These are phyloP conservation scores for Opisthograptis luteolata DNA, from an alignment of 2,888 invertebrate genomes.

Conservation along the genomic window DNA sequence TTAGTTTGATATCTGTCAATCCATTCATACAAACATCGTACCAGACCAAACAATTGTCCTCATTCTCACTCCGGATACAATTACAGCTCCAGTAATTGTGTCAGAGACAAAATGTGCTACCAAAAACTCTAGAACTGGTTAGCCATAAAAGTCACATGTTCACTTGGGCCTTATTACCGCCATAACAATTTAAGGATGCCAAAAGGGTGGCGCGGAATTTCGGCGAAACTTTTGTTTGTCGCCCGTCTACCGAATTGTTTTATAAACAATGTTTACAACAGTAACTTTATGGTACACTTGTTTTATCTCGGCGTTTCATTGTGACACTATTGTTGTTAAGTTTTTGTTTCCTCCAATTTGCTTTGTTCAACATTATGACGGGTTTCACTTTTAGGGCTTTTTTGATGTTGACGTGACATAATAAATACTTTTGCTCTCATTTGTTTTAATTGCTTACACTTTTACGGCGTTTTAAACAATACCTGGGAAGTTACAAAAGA, in stretches of 20 bases:
- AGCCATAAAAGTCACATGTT: conserved; percentile 81
- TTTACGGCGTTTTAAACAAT: conserved; percentile 43
- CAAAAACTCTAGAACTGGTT: conserved; percentile 73
- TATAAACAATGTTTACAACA: conserved; percentile 82
- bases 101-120: conserved; percentile 71
- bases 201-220: conserved; percentile 78
- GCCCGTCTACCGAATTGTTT: conserved; percentile 75
- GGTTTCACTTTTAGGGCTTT: conserved; percentile 62
- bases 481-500: conserved; percentile 38
- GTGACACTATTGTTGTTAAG: conserved; percentile 67
- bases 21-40: background rate
- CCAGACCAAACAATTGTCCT: conserved; percentile 6
- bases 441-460: conserved; percentile 52
- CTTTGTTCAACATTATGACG: conserved; percentile 51
- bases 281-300: conserved; percentile 78
- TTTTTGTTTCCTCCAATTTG: conserved; percentile 64
- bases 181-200: conserved; percentile 83
- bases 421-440: conserved; percentile 66
- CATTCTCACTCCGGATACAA: conserved; percentile 24
- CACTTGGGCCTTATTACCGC: conserved; percentile 75
- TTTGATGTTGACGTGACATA: conserved; percentile 52
- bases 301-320: conserved; percentile 68
- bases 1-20: background rate
- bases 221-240: conserved; percentile 76
- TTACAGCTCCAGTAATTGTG: conserved; percentile 64